Evolutionary conservation across 64 coral and sea anemone genomes (phyloP).

Genomic region (Stichodactyla mertensii): DNA sequence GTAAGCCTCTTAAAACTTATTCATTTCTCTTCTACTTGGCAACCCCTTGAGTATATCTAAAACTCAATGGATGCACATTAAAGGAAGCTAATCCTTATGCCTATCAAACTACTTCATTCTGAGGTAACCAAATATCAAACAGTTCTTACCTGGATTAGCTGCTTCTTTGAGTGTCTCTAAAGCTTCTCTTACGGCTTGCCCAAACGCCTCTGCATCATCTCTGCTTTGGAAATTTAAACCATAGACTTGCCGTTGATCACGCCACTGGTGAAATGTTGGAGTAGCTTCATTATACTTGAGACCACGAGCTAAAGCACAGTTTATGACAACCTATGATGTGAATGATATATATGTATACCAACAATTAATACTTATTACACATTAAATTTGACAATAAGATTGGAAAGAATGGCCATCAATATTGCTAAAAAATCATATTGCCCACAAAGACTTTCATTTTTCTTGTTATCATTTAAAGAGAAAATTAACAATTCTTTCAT

Average conservation of each 20-base stretch:
- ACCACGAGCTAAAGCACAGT: conserved; percentile 84
- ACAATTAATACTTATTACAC: no score
- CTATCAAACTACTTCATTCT: no score
- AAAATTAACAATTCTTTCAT: not conserved
- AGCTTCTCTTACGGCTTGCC: conserved; percentile 59
- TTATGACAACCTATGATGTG: conserved; percentile 83
- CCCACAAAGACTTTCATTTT: no score
- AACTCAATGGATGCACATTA: no score
- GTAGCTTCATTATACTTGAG: conserved; percentile 98
- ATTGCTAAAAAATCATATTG: no score
- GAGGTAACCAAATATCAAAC: not conserved
- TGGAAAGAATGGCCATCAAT: no score
- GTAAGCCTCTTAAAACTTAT: no score
- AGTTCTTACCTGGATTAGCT: not conserved
- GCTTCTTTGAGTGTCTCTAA: conserved; percentile 60
- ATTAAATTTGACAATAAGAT: no score
- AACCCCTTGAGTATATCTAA: no score
- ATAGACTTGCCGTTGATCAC: conserved; percentile 97
- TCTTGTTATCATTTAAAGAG: not conserved
- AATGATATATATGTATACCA: no score
- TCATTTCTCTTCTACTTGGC: no score
- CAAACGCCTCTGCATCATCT: conserved; percentile 85
- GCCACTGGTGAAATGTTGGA: conserved; percentile 99
- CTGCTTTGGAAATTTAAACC: conserved; percentile 88
- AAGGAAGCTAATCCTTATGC: no score